phyloP scores from a whole-genome alignment of 2,888 invertebrate genomes.

The Mactromeris polynyma region DNA sequence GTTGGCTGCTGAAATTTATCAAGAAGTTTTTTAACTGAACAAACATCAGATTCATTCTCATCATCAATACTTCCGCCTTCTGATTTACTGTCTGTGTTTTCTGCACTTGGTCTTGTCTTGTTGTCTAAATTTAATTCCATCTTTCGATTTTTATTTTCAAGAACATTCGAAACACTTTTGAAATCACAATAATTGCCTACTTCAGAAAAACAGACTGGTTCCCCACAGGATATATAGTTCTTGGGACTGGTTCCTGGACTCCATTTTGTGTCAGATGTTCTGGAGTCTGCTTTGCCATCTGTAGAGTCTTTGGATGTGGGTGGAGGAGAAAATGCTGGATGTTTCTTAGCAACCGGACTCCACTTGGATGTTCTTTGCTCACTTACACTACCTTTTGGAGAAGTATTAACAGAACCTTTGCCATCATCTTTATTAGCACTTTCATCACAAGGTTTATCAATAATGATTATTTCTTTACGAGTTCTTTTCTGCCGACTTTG shows the following conservation, averaged over 20 bases:
- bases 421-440: slow-evolving; percentile 14
- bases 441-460: slow-evolving; percentile 69
- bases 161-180: neutral
- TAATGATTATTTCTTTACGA: slow-evolving; percentile 73
- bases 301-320: neutral
- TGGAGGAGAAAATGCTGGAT: slow-evolving; percentile 7
- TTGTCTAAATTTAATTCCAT: slow-evolving; percentile 1
- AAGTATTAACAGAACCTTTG: neutral
- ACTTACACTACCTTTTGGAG: slow-evolving; percentile 1
- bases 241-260: slow-evolving; percentile 43
- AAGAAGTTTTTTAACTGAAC: slow-evolving; percentile 73
- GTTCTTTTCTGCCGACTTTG: slow-evolving; percentile 58
- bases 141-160: neutral
- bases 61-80: neutral
- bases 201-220: neutral
- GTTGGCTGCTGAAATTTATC: slow-evolving; percentile 74
- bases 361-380: slow-evolving; percentile 39
- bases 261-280: slow-evolving; percentile 42
- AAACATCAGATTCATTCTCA: slow-evolving; percentile 37
- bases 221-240: neutral
- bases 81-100: neutral
- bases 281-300: neutral
- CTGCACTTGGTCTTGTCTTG: neutral
- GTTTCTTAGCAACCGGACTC: slow-evolving; percentile 30
- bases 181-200: neutral